Evolutionary conservation across 2,888 invertebrate species (phyloP), one percentile per base, ranked within the genome.

Genomic region (Diadegma fenestrale): DNA sequence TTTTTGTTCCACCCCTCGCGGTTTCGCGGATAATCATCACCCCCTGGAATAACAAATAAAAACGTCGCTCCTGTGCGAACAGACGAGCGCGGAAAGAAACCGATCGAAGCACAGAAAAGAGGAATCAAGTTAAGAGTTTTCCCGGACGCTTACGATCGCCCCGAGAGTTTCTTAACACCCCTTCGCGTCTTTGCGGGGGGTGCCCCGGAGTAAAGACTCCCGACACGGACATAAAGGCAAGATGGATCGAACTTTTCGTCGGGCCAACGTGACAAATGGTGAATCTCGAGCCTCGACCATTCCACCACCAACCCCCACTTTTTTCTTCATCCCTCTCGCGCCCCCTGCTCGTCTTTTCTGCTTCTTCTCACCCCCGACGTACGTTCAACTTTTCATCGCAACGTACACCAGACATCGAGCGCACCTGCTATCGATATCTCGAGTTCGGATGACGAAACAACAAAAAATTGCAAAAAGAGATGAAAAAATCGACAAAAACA

Each of bases 161-260:
- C 37, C 37, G 85, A 82, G 85, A 82, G 82, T 85, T 82, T 85
- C 84, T 82, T 76, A 82, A 85, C 85, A 75, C 64, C 75, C 76
- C 75, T 43, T 19, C n/a, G n/a, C n/a, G n/a, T n/a, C 77, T 73
- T 26, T 8, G 54, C 51, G n/a, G 17, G 30, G 17, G 63, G 37
- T 63, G 58, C n/a, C n/a, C n/a, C n/a, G 71, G 68, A 58, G 82
- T 82, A 71, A 82, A 82, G 85, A 85, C 82, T 82, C 80, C 82
- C 85, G 90, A 90, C 89, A 87, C 86, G 86, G 84, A 87, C 88
- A 89, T 89, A 90, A 90, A 90, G 86, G 86, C 69, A 88, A 89
- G 90, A 90, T 89, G 89, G 89, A 90, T 90, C 89, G 89, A 87
- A 86, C 85, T 88, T 88, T 80, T 89, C 89, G 89, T 88, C 86